phyloP scores from a whole-genome alignment of 2,888 invertebrate species.

The Chrysolina haemoptera region DNA sequence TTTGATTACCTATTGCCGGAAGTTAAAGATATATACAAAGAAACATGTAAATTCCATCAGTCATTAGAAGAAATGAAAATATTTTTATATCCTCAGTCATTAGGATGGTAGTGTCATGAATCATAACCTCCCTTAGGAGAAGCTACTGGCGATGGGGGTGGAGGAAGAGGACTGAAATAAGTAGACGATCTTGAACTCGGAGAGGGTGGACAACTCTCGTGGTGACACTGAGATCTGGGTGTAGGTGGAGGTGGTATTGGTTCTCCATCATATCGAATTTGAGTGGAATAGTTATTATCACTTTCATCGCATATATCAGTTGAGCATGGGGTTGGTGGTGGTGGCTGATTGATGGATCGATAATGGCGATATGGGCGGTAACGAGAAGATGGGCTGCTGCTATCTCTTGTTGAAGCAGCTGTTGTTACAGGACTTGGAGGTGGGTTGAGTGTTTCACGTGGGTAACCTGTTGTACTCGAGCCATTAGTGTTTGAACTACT shows the following conservation, averaged over 20 bases:
- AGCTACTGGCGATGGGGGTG: conserved; percentile 89
- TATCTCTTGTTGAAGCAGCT: conserved; percentile 72
- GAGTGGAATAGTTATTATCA: conserved; percentile 79
- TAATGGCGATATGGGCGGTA: conserved; percentile 71
- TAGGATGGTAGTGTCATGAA: conserved; percentile 52
- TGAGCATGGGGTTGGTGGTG: conserved; percentile 95
- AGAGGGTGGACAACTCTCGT: conserved; percentile 79
- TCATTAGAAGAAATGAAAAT: neutral
- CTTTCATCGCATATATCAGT: conserved; percentile 95
- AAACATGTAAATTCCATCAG: neutral
- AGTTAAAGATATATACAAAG: neutral
- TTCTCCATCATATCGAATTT: conserved; percentile 77
- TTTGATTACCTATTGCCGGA: no score
- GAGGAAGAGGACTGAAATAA: conserved; percentile 86
- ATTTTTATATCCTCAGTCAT: neutral
- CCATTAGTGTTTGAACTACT: conserved; percentile 76
- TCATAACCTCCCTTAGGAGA: conserved; percentile 72
- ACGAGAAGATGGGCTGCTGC: conserved; percentile 73
- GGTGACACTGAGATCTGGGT: conserved; percentile 82
- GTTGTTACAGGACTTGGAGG: conserved; percentile 92
- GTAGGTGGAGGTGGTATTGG: conserved; percentile 85
- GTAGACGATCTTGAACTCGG: conserved; percentile 83
- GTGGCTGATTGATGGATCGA: conserved; percentile 84
- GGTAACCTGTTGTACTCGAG: conserved; percentile 74
- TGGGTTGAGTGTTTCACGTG: conserved; percentile 90